Evolutionary conservation across 2,888 invertebrate genomes (phyloP), one percentile per base, ranked within the genome.

Genomic region (Drosophila anomalata): DNA sequence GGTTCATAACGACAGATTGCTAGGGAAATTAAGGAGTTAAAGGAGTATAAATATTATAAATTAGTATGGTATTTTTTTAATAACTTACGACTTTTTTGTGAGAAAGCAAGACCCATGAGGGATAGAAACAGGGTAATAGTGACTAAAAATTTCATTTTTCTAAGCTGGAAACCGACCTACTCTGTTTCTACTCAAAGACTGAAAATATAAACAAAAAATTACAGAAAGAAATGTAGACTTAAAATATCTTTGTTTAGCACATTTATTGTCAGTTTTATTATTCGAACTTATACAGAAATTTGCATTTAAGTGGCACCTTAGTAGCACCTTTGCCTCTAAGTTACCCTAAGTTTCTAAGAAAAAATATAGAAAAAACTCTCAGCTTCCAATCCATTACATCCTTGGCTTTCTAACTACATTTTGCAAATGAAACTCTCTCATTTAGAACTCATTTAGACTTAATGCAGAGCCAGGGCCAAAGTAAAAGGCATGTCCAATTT

Each of bases 401-500:
- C 22, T 22, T 44, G 44, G 20, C 3, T 14, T 7, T 41, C 29
- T n/a, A 9, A 54, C 9, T 42, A 17, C 12, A 14, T 41, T 14
- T 41, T 6, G 14, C 39, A 7, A 9, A 3, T 36, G 20, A 46
- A 61, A 20, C 41, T 31, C 31, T 17, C n/a, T 1, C 14, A 47
- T 31, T 41, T 14, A 17, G 31, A 31, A n/a, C 20, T 41, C 31
- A 24, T 48, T 42, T 42, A 9, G 20, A 7, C 3, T 47, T 36
- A 60, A 56, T 56, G 36, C 46, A 22, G 22, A 42, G n/a, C n/a
- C 54, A 42, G 24, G 8, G 55, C 55, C 33, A 55, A 62, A 62
- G 61, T 62, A 62, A 62, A 61, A 60, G 61, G 61, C 61, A 48
- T 62, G 61, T 60, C 61, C 61, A 62, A 62, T 62, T 62, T 62